phyloP scores from a whole-genome alignment of 2,113 vertebrate species.

The Ciconia stormi region DNA sequence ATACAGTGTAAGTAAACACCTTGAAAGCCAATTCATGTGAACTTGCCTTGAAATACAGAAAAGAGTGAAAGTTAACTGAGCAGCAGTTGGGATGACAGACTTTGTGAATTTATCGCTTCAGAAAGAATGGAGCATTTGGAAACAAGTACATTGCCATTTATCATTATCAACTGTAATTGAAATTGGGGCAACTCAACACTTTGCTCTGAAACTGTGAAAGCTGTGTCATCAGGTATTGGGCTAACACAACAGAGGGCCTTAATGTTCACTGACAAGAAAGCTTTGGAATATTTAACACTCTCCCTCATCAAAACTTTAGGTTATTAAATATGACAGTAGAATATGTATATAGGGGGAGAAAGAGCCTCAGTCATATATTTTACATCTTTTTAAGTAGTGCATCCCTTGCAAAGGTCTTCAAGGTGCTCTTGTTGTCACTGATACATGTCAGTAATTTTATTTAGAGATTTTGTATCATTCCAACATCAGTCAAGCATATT shows the following conservation, averaged over 20 bases:
- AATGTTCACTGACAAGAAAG: conserved; percentile 7
- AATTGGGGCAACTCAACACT: conserved; percentile 4
- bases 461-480: neutral
- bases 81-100: neutral
- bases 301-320: neutral
- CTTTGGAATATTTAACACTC: neutral
- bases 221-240: conserved; percentile 3
- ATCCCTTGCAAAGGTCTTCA: neutral
- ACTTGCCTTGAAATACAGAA: neutral
- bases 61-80: neutral
- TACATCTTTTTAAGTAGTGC: neutral
- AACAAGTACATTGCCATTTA: neutral
- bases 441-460: neutral
- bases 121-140: neutral
- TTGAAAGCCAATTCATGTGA: neutral
- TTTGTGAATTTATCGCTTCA: neutral
- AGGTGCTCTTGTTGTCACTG: neutral
- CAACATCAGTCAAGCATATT: neutral
- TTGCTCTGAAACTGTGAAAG: neutral
- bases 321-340: neutral
- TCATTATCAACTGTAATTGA: conserved; percentile 9
- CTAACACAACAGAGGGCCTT: neutral
- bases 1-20: neutral
- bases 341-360: neutral
- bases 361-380: neutral